Base-by-base conservation (phyloP, 2,113 vertebrate species). In the Pica pica region DNA sequence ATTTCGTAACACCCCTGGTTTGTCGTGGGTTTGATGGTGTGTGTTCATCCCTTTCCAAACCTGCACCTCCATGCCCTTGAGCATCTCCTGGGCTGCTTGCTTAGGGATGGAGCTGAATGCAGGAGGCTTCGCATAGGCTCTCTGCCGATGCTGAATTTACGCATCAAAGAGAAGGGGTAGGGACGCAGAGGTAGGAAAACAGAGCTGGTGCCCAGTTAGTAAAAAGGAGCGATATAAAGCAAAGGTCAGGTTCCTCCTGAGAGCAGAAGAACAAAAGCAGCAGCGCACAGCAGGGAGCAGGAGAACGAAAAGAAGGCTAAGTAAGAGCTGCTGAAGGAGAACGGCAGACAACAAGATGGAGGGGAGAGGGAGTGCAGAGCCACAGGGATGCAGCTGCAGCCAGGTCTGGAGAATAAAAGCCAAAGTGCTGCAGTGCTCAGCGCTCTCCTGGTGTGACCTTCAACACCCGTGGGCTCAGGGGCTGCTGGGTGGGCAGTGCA, bases 331-430 rank as follows among this genome's bases (percentile, higher is more conserved):
- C 70, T 16, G 20, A 60, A 89, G 69, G 64, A 75, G 80, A 74
- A 60, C 0, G 2, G 50, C 35, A 55, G 68, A 19, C 52, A 47
- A 63, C 94, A 95, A 89, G 81, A 95, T 93, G 94, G 91, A 92
- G 69, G 60, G 68, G n/a, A 85, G 50, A 88, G 83, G 28, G 44
- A 91, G 13, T 0, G 28, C 80, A 33, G 33, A 87, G 77, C 47
- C 80, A 39, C 56, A 49, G 44, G 35, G 68, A 52, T 61, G 80
- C 1, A 1, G 69, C 74, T 89, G 65, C 73, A 39, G 65, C 1
- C 4, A 35, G 49, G 39, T 56, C 37, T 47, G 50, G 53, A 52
- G 65, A 39, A 55, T 19, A 46, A 78, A 90, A 67, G 52, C 42
- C 68, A 1, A 42, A 69, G 55, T 15, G 39, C 42, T 35, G 39